These are phyloP conservation scores for Galagoides demidoff DNA, from an alignment of 2,797 vertebrate species.

Conservation along the genomic window DNA sequence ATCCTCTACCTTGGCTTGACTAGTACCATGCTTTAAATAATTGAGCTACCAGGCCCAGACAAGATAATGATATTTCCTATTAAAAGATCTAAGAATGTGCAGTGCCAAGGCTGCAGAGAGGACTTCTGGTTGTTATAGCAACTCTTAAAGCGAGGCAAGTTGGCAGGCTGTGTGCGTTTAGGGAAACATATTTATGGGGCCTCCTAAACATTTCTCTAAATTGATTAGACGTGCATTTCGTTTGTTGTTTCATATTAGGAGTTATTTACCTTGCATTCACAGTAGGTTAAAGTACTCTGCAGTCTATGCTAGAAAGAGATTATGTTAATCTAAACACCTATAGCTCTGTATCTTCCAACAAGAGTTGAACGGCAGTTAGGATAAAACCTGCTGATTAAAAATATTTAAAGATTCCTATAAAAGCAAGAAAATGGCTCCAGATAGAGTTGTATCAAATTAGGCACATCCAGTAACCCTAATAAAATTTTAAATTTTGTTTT, in stretches of 20 bases:
- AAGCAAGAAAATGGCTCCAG: constrained; percentile 21
- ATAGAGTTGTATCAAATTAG: constrained; percentile 3
- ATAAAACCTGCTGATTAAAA: constrained; percentile 11
- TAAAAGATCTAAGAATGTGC: constrained; percentile 38
- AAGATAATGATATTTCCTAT: constrained; percentile 72
- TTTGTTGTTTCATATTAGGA: constrained; percentile 67
- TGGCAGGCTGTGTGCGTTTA: constrained; percentile 65
- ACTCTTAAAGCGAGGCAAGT: constrained; percentile 68
- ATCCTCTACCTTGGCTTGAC: constrained; percentile 45
- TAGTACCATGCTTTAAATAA: constrained; percentile 53
- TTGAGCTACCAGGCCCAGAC: constrained; percentile 48
- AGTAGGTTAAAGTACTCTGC: constrained; percentile 21
- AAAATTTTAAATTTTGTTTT: constrained; percentile 28
- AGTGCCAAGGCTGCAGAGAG: constrained; percentile 53
- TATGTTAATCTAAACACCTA: not conserved
- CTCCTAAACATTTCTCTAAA: constrained; percentile 65
- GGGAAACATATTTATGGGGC: constrained; percentile 67
- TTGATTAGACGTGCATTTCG: constrained; percentile 65
- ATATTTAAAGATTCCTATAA: not conserved
- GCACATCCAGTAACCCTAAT: not conserved
- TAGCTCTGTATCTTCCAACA: not conserved
- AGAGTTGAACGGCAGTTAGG: constrained; percentile 13
- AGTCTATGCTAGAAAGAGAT: not conserved
- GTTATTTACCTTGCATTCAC: constrained; percentile 21
- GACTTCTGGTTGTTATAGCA: constrained; percentile 75